phyloP scores from a whole-genome alignment of 2,797 vertebrate species.

The Choloepus didactylus region DNA sequence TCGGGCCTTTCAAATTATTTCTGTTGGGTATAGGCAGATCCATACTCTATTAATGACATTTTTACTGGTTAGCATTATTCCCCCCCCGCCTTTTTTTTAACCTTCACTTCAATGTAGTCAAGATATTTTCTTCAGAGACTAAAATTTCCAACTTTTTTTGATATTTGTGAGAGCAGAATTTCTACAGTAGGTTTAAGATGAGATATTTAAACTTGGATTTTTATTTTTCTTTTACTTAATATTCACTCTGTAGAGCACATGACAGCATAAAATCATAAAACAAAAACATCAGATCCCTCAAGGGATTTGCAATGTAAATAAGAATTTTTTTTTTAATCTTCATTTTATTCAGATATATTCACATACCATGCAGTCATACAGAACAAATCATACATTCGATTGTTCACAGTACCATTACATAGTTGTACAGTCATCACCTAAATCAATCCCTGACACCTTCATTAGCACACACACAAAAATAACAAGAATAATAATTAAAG shows the following conservation, averaged over 20 bases:
- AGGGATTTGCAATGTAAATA: background rate
- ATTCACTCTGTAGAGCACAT: background rate
- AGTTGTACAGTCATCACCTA: too few species aligned
- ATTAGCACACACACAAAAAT: too few species aligned
- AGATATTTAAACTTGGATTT: conserved; percentile 10
- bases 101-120: background rate
- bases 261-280: background rate
- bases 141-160: conserved; percentile 47
- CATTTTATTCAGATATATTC: too few species aligned
- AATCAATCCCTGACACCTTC: too few species aligned
- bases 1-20: conserved; percentile 37
- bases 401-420: too few species aligned
- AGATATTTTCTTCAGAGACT: conserved; percentile 19
- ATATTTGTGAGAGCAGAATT: conserved; percentile 20
- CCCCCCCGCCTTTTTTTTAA: background rate
- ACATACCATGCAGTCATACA: too few species aligned
- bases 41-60: background rate
- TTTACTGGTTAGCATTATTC: conserved; percentile 23
- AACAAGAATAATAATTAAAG: too few species aligned
- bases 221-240: conserved; percentile 40
- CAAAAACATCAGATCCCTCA: background rate
- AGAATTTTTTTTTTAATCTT: background rate
- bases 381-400: too few species aligned
- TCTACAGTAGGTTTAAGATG: background rate
- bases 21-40: conserved; percentile 20